A percentile compares a stretch with the other conserved stretches of the same genome.
phyloP scores from a whole-genome alignment of 2,888 invertebrate species.

The Aricia artaxerxes region DNA sequence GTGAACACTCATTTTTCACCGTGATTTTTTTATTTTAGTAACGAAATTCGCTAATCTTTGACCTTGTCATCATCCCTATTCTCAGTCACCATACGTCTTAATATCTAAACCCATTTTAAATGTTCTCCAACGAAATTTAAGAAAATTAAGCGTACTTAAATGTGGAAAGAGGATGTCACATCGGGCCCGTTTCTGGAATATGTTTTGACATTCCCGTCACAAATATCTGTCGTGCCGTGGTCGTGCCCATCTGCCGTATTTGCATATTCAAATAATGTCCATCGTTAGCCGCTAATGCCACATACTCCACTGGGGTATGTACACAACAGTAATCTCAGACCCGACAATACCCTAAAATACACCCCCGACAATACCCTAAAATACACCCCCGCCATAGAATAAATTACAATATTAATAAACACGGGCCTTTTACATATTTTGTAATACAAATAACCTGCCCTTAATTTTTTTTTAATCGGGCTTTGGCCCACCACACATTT shows the following conservation, averaged over 20 bases:
- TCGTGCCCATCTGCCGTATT: neutral
- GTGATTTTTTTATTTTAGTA: no score
- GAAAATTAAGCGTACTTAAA: neutral
- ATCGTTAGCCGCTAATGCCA: neutral
- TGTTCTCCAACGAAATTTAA: neutral
- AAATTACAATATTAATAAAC: slow-evolving; percentile 1
- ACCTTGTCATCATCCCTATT: no score
- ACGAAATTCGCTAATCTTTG: no score
- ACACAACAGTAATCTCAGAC: neutral
- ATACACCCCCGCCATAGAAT: neutral
- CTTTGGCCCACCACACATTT: no score
- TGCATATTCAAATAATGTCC: neutral
- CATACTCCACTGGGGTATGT: neutral
- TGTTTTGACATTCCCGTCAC: neutral
- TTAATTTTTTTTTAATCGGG: neutral
- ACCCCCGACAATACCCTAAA: neutral
- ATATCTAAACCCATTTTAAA: no score
- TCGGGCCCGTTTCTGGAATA: neutral
- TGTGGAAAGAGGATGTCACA: neutral
- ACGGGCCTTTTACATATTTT: neutral
- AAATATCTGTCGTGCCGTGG: neutral
- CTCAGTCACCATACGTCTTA: no score
- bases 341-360: neutral
- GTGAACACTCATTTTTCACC: no score
- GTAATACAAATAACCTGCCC: no score